A percentile compares a stretch with the other conserved stretches of the same genome.
Evolutionary conservation across 2,797 vertebrate genomes (phyloP).

Genomic region (Chiloscyllium punctatum): DNA sequence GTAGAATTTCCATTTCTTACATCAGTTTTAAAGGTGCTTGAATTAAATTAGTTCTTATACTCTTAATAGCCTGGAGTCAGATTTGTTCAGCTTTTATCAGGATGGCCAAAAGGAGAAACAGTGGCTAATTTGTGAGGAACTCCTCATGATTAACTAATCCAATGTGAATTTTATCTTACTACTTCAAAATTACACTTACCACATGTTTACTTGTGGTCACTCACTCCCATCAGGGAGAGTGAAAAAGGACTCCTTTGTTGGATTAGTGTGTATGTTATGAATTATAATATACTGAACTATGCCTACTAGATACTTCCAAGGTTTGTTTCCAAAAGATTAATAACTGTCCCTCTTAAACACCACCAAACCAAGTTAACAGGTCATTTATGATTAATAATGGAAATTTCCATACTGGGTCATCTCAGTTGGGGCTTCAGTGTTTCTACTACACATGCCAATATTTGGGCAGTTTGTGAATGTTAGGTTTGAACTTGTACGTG

Average conservation of each 20-base stretch:
- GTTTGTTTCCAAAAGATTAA: neutral
- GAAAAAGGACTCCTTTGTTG: neutral
- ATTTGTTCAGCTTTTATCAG: neutral
- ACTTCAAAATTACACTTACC: neutral
- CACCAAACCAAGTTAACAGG: neutral
- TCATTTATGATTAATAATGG: neutral
- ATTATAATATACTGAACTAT: neutral
- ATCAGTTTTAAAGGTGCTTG: neutral
- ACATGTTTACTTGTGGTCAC: neutral
- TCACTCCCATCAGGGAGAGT: neutral
- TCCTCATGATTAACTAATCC: neutral
- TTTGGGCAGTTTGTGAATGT: neutral
- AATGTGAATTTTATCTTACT: neutral
- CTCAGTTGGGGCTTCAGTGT: neutral
- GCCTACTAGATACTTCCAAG: neutral
- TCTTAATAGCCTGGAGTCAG: neutral
- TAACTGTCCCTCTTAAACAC: neutral
- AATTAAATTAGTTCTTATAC: neutral
- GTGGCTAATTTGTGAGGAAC: neutral
- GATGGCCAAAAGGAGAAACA: neutral
- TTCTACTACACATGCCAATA: neutral
- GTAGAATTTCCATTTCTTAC: neutral
- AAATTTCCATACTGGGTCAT: neutral
- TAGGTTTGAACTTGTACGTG: neutral
- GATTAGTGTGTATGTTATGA: neutral